Conservation (phyloP, 2,797 vertebrate species). For the Lagodon rhomboides region DNA sequence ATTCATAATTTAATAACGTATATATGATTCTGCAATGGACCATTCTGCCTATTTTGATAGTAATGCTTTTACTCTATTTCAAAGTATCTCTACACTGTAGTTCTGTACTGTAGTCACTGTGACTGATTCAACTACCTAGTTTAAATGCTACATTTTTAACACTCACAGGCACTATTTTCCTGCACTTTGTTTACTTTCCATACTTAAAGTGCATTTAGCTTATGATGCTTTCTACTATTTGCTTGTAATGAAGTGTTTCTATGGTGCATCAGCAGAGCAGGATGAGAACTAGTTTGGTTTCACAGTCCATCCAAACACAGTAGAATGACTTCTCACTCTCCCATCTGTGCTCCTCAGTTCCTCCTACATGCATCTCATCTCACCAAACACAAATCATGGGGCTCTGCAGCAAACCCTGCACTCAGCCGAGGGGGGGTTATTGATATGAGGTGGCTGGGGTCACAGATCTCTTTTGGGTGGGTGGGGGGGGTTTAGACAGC, state of each 20-base stretch:
- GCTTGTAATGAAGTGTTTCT: not conserved
- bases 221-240: not conserved
- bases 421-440: not conserved
- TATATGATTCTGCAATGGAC: no score
- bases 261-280: not conserved
- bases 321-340: slow-evolving; percentile 3
- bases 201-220: not conserved
- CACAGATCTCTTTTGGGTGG: not conserved
- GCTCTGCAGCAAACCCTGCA: slow-evolving; percentile 37
- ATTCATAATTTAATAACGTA: not conserved
- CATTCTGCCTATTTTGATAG: no score
- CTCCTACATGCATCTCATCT: not conserved
- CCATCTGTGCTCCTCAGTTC: not conserved
- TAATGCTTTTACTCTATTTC: no score
- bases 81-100: no score
- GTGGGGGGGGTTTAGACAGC: slow-evolving; percentile 1
- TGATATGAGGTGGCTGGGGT: slow-evolving; percentile 1
- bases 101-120: no score
- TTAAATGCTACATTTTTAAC: not conserved
- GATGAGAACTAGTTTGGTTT: slow-evolving; percentile 5
- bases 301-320: not conserved
- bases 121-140: no score
- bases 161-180: not conserved
- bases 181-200: not conserved
- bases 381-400: no score